A percentile compares a stretch with the other conserved stretches of the same genome.
phyloP scores from a whole-genome alignment of 2,797 vertebrate genomes.

The Chanos chanos region DNA sequence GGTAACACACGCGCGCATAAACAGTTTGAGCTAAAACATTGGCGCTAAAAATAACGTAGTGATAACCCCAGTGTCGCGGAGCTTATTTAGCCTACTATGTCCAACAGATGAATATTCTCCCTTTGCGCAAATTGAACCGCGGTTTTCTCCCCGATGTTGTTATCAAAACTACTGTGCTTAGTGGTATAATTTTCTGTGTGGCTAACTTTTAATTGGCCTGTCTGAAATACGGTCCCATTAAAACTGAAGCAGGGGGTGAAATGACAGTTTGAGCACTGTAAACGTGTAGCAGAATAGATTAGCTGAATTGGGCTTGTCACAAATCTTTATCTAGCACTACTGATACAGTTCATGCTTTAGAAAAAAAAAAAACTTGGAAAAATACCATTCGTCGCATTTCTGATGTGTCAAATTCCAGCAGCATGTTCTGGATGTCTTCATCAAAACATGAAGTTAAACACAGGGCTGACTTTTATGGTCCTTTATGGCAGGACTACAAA shows the following conservation, averaged over 20 bases:
- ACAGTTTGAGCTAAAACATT: background rate
- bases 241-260: constrained; percentile 2
- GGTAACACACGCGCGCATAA: background rate
- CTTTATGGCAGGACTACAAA: no score
- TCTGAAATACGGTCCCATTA: background rate
- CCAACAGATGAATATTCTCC: background rate
- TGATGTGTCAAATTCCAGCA: no score
- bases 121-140: background rate
- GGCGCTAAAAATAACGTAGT: background rate
- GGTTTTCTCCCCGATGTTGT: background rate
- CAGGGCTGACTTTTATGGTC: no score
- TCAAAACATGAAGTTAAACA: no score
- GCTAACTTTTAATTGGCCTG: no score
- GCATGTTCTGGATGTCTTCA: no score
- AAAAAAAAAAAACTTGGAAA: no score
- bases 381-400: no score
- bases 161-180: no score
- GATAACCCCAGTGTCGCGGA: background rate
- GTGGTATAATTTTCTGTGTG: no score
- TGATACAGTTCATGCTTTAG: no score
- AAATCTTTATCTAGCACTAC: no score
- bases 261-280: background rate
- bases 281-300: background rate
- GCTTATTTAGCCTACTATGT: background rate
- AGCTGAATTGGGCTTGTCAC: background rate